Evolutionary conservation across 2,113 vertebrate species (phyloP).

Genomic region (Trematocara stigmaticum): DNA sequence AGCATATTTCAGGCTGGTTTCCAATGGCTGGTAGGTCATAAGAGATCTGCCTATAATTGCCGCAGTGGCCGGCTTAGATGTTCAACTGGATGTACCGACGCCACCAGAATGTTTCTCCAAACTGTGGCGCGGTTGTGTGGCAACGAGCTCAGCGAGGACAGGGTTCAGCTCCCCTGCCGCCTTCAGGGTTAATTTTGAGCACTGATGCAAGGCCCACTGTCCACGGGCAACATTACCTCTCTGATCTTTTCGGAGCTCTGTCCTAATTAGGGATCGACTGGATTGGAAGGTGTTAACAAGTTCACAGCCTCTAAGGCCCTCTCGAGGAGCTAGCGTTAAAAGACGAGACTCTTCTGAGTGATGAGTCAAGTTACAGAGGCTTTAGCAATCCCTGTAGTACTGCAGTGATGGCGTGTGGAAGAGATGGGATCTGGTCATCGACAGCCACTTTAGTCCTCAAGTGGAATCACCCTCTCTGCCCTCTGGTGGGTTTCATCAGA

Average conservation of each 20-base stretch:
- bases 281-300: constrained; percentile 57
- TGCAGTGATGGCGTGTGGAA: not conserved
- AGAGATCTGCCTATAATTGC: constrained; percentile 4
- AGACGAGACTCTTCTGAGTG: constrained; percentile 27
- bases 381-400: not conserved
- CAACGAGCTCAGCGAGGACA: constrained; percentile 56
- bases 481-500: not conserved
- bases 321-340: constrained; percentile 42
- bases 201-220: constrained; percentile 40
- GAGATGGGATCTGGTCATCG: not conserved
- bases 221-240: constrained; percentile 44
- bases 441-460: not conserved
- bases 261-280: constrained; percentile 23
- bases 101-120: constrained; percentile 63
- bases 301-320: constrained; percentile 39
- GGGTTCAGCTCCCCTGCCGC: constrained; percentile 48
- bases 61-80: constrained; percentile 12
- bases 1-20: not conserved
- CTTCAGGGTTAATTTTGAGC: constrained; percentile 60
- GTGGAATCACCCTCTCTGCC: not conserved
- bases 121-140: constrained; percentile 61
- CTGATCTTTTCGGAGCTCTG: constrained; percentile 33
- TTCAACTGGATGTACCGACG: constrained; percentile 36
- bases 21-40: not conserved
- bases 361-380: constrained; percentile 32